A percentile compares a stretch with the other conserved stretches of the same genome.
These are phyloP conservation scores for Eriocheir sinensis DNA, from an alignment of 1,140 invertebrate genomes.

Conservation along the genomic window DNA sequence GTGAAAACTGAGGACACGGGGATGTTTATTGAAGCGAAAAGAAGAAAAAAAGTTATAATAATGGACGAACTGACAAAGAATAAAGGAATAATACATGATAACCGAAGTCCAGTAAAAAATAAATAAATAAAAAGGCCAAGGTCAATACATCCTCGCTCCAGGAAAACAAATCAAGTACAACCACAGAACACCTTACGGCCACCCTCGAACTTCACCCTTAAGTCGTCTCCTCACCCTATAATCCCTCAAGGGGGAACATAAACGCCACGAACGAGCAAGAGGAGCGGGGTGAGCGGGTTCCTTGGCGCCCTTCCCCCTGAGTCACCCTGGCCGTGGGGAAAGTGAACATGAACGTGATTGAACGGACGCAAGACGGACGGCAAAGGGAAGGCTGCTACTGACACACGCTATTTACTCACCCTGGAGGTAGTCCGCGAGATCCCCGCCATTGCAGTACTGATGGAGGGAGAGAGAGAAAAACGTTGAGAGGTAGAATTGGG, in stretches of 20 bases:
- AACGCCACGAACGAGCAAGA: neutral
- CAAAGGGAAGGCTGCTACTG: neutral
- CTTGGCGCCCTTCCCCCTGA: neutral
- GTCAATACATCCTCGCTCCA: too few relatives aligned
- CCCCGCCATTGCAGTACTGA: slow-evolving; percentile 99
- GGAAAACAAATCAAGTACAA: too few relatives aligned
- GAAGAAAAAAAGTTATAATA: too few relatives aligned
- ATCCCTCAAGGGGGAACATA: neutral
- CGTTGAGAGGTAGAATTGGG: neutral
- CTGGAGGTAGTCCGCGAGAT: slow-evolving; percentile 97
- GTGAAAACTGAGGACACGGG: too few relatives aligned
- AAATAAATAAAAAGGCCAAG: too few relatives aligned
- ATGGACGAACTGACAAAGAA: too few relatives aligned
- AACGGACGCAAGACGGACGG: too few relatives aligned
- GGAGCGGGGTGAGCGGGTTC: neutral
- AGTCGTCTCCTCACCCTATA: neutral
- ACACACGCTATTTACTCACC: slow-evolving; percentile 86
- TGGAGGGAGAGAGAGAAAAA: slow-evolving; percentile 78
- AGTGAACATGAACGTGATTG: neutral
- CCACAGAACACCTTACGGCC: too few relatives aligned
- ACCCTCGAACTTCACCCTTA: neutral
- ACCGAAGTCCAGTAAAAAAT: too few relatives aligned
- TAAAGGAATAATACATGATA: too few relatives aligned
- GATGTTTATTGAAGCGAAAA: too few relatives aligned
- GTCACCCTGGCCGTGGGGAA: neutral